phyloP scores from a whole-genome alignment of 2,797 vertebrate genomes.

The Lateolabrax maculatus region DNA sequence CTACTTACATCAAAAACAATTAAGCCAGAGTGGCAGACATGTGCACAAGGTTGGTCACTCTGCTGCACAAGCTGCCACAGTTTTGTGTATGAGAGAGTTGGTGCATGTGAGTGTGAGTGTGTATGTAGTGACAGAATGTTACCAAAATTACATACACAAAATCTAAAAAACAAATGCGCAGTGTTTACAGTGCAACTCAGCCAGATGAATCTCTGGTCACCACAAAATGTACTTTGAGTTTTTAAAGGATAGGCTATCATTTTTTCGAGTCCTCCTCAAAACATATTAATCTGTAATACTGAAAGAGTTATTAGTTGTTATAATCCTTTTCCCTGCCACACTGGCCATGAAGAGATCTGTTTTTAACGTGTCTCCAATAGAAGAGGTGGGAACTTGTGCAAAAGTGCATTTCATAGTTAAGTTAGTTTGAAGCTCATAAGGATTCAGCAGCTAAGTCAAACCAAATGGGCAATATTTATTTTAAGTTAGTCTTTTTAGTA shows the following conservation, averaged over 20 bases:
- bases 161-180: neutral
- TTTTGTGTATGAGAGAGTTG: neutral
- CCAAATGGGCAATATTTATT: neutral
- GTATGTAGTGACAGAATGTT: neutral
- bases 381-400: neutral
- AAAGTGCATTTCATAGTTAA: neutral
- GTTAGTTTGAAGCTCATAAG: neutral
- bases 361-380: neutral
- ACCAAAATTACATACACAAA: neutral
- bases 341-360: neutral
- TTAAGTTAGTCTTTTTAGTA: neutral
- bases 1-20: constrained; percentile 60
- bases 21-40: constrained; percentile 50
- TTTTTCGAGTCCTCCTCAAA: neutral
- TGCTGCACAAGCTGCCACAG: constrained; percentile 34
- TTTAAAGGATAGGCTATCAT: neutral
- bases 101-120: neutral
- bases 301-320: no score
- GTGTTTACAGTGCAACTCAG: neutral
- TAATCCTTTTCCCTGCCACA: neutral
- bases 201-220: neutral
- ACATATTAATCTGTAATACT: no score
- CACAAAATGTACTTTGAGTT: neutral
- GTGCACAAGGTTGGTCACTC: constrained; percentile 43
- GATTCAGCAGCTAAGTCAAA: neutral